Evolutionary conservation across 2,888 invertebrate genomes (phyloP), one percentile per base, ranked within the genome.

Genomic region (Escarpia spicata): DNA sequence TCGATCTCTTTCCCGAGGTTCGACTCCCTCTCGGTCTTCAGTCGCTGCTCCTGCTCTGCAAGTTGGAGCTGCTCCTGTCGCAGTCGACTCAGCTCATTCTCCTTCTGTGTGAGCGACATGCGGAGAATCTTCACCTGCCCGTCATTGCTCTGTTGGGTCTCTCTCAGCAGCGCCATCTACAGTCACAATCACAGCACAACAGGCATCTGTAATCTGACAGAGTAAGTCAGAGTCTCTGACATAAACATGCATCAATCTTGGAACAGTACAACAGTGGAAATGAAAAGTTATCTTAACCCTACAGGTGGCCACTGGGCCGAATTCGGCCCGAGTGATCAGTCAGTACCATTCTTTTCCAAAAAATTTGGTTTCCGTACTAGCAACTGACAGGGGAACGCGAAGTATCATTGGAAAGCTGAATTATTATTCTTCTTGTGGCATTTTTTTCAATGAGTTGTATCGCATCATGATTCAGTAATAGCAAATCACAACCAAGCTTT

Each of bases 101-200:
- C 75, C 19, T 75, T 75, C 75, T 75, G 75, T 26, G 75, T 75
- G 26, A 75, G 75, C 26, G 75, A 75, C 19, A 26, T 26, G 6
- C 75, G 75, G 15, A 75, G 75, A 75, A 75, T 75, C 75, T 75
- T 75, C 75, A 75, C 75, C 75, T 75, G 75, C 26, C 75, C 75
- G 2, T 75, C 75, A 26, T 75, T 75, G 75, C 75, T 75, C 75
- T 75, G 75, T 75, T 75, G 75, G 75, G 15, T 75, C 26, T 75
- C 26, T 75, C 26, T 75, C 75, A 75, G 75, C 75, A 75, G 75
- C n/a, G 26, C 75, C 75, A 75, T 75, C 75, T 75, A 75, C 75
- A 75, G 75, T 75, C 75, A 26, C n/a, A 75, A 75, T 75, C 75
- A 19, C 19, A 75, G 75, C 52, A 52, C 52, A 52, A 52, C 9